These are phyloP conservation scores for Coecobrya sp. DNA, from an alignment of 2,888 invertebrate genomes.

Conservation along the genomic window DNA sequence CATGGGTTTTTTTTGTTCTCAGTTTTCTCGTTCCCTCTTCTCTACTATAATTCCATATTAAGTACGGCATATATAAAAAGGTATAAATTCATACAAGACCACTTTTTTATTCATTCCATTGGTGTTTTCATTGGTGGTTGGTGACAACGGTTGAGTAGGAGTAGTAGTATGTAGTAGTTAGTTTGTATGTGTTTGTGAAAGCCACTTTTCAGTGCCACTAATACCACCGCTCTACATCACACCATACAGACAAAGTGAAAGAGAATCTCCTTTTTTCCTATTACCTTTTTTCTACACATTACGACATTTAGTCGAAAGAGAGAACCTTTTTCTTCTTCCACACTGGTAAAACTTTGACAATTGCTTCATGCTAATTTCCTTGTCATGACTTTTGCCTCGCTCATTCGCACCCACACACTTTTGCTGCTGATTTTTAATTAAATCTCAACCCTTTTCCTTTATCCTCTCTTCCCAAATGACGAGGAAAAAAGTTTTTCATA, in stretches of 20 bases:
- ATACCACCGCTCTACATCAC: slow-evolving; percentile 46
- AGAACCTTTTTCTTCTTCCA: slow-evolving; percentile 41
- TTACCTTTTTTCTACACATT: slow-evolving; percentile 63
- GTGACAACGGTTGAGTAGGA: slow-evolving; percentile 7
- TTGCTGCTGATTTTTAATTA: slow-evolving; percentile 80
- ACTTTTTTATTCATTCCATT: slow-evolving; percentile 52
- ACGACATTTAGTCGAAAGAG: slow-evolving; percentile 68
- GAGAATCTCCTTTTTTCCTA: slow-evolving; percentile 13
- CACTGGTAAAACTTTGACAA: slow-evolving; percentile 74
- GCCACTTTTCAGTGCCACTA: slow-evolving; percentile 72
- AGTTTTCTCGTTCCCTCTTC: neutral
- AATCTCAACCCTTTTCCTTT: slow-evolving; percentile 75
- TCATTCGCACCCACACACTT: slow-evolving; percentile 78
- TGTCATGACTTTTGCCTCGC: slow-evolving; percentile 78
- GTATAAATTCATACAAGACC: slow-evolving; percentile 50
- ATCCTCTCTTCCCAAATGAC: slow-evolving; percentile 44
- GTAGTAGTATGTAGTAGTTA: slow-evolving; percentile 29
- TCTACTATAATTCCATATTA: neutral
- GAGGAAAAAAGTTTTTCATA: slow-evolving; percentile 65
- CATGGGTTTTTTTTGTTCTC: slow-evolving; percentile 28
- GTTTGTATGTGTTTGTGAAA: slow-evolving; percentile 62
- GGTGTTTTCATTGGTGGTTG: slow-evolving; percentile 43
- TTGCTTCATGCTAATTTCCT: slow-evolving; percentile 82
- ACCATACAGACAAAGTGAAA: neutral
- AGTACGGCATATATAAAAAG: neutral